phyloP scores from a whole-genome alignment of 2,113 vertebrate genomes.

The Gobio gobio region DNA sequence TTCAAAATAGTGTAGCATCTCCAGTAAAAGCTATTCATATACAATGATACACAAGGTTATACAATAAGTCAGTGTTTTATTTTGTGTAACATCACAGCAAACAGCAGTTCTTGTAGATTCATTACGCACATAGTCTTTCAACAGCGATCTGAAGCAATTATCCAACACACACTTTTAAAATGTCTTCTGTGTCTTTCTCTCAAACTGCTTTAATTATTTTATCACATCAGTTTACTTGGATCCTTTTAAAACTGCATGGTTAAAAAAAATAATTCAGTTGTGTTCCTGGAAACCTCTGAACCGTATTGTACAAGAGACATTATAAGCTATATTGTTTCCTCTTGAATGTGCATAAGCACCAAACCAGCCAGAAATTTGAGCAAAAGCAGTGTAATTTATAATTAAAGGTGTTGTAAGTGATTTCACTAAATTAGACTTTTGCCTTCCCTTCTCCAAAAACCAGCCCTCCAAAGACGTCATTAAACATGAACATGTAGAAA shows the following conservation, averaged over 20 bases:
- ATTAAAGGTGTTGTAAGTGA: not conserved
- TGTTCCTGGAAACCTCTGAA: not conserved
- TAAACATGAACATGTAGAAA: no score
- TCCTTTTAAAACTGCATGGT: not conserved
- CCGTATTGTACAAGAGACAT: not conserved
- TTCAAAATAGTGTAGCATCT: not conserved
- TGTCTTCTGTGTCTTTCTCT: not conserved
- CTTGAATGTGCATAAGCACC: not conserved
- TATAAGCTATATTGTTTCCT: not conserved
- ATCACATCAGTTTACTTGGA: not conserved
- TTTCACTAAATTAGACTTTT: not conserved
- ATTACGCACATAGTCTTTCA: not conserved
- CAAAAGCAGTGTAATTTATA: not conserved
- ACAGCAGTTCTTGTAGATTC: not conserved
- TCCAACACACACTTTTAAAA: not conserved
- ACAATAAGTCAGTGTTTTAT: not conserved
- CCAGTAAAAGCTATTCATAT: not conserved
- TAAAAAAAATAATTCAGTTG: not conserved
- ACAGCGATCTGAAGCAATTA: not conserved
- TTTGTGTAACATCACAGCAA: not conserved
- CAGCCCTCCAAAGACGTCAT: no score
- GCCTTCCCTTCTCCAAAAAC: not conserved
- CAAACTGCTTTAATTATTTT: slow-evolving; percentile 9
- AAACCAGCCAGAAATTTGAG: not conserved
- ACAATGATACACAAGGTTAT: not conserved